These are phyloP conservation scores for Cyclina sinensis DNA, from an alignment of 1,140 invertebrate species.

Conservation along the genomic window DNA sequence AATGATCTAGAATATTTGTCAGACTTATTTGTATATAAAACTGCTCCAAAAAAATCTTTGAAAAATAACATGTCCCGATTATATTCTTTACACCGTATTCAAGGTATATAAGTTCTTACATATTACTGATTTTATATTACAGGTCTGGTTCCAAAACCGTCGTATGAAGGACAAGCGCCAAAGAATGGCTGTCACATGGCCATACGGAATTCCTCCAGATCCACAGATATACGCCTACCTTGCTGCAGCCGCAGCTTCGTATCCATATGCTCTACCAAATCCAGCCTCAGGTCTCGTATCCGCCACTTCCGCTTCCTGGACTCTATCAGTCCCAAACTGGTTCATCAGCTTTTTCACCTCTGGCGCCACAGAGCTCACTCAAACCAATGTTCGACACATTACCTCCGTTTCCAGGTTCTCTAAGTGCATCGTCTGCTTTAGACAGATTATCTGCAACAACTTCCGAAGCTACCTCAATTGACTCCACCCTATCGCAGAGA, in stretches of 20 bases:
- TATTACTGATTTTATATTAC: slow-evolving; percentile 87
- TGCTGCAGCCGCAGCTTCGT: slow-evolving; percentile 93
- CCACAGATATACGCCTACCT: slow-evolving; percentile 96
- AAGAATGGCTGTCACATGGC: slow-evolving; percentile 96
- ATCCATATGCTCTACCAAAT: slow-evolving; percentile 85
- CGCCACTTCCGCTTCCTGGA: slow-evolving; percentile 68
- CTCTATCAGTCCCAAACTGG: slow-evolving; percentile 63
- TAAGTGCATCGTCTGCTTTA: slow-evolving; percentile 38
- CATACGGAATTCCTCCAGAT: slow-evolving; percentile 92
- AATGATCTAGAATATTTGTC: too few relatives aligned
- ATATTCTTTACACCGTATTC: too few relatives aligned
- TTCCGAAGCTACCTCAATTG: slow-evolving; percentile 45
- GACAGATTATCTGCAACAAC: slow-evolving; percentile 48
- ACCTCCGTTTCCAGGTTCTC: slow-evolving; percentile 59
- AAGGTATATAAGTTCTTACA: too few relatives aligned
- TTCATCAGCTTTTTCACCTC: slow-evolving; percentile 70
- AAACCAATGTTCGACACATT: slow-evolving; percentile 72
- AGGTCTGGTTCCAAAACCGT: slow-evolving; percentile 99
- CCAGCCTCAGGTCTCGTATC: slow-evolving; percentile 71
- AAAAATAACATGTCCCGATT: too few relatives aligned
- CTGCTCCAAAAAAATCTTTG: too few relatives aligned
- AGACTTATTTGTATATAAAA: too few relatives aligned
- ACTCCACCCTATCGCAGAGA: slow-evolving; percentile 52
- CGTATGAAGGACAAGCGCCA: slow-evolving; percentile 99
- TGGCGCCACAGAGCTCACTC: slow-evolving; percentile 63